Evolutionary conservation across 2,888 invertebrate genomes (phyloP).

Genomic region (Thereva nobilitata): DNA sequence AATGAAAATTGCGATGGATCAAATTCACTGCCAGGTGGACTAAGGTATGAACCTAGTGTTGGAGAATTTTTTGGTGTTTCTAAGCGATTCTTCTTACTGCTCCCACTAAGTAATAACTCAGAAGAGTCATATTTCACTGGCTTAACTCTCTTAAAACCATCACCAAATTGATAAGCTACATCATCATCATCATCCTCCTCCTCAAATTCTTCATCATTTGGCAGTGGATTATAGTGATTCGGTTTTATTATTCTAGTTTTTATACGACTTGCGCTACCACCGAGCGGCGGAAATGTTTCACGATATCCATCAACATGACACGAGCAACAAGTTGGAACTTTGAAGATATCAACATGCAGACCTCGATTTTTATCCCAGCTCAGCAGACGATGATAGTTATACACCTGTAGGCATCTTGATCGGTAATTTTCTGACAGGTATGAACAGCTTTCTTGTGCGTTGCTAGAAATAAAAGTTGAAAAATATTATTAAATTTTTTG

Average conservation of each 20-base stretch:
- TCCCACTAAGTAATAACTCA: conserved; percentile 45
- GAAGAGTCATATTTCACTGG: conserved; percentile 46
- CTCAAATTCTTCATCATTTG: conserved; percentile 50
- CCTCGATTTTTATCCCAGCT: conserved; percentile 82
- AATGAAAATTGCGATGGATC: conserved; percentile 44
- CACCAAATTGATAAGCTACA: conserved; percentile 44
- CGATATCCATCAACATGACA: conserved; percentile 80
- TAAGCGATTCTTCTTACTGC: conserved; percentile 49
- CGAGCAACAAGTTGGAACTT: conserved; percentile 81
- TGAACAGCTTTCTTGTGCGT: conserved; percentile 74
- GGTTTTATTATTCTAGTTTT: conserved; percentile 46
- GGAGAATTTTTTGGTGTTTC: conserved; percentile 41
- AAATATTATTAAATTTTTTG: neutral
- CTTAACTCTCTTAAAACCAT: conserved; percentile 44
- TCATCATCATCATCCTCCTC: conserved; percentile 45
- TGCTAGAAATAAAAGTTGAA: conserved; percentile 59
- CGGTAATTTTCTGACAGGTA: conserved; percentile 79
- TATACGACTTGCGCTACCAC: conserved; percentile 41
- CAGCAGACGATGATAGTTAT: conserved; percentile 78
- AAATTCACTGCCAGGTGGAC: conserved; percentile 51
- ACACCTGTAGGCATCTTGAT: conserved; percentile 80
- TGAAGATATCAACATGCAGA: conserved; percentile 82
- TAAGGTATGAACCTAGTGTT: conserved; percentile 53
- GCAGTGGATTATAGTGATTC: conserved; percentile 39
- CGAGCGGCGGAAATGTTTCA: conserved; percentile 66